phyloP scores from a whole-genome alignment of 2,888 invertebrate species.

The Mythimna lalbum region DNA sequence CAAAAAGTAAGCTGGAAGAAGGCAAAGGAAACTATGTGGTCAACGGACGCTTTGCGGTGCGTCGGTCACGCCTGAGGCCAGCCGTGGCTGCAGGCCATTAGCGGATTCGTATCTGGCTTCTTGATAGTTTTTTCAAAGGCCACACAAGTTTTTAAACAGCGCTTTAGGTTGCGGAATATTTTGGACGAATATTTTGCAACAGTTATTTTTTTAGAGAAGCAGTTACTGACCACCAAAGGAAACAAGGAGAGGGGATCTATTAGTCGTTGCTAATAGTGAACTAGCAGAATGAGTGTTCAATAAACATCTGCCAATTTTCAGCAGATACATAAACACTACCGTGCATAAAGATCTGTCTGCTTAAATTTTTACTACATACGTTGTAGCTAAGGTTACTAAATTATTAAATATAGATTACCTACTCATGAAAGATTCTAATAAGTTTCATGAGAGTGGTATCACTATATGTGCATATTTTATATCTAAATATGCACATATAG shows the following conservation, averaged over 20 bases:
- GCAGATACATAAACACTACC: neutral
- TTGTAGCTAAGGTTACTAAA: neutral
- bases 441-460: neutral
- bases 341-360: neutral
- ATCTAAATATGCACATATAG: too few relatives aligned
- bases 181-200: neutral
- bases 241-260: neutral
- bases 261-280: neutral
- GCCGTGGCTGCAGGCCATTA: slow-evolving; percentile 49
- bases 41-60: slow-evolving; percentile 53
- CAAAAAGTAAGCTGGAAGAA: slow-evolving; percentile 14
- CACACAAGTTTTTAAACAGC: neutral
- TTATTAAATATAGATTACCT: neutral
- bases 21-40: slow-evolving; percentile 57
- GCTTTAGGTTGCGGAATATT: neutral
- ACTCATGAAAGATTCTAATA: neutral
- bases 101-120: slow-evolving; percentile 32
- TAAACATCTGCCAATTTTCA: neutral
- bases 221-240: neutral
- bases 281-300: neutral
- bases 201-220: neutral
- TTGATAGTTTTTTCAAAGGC: slow-evolving; percentile 20
- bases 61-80: slow-evolving; percentile 42
- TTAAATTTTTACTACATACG: neutral
- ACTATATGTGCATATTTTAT: neutral